Evolutionary conservation across 2,888 invertebrate genomes (phyloP).

Genomic region (Rhimphoctona megacephalus): DNA sequence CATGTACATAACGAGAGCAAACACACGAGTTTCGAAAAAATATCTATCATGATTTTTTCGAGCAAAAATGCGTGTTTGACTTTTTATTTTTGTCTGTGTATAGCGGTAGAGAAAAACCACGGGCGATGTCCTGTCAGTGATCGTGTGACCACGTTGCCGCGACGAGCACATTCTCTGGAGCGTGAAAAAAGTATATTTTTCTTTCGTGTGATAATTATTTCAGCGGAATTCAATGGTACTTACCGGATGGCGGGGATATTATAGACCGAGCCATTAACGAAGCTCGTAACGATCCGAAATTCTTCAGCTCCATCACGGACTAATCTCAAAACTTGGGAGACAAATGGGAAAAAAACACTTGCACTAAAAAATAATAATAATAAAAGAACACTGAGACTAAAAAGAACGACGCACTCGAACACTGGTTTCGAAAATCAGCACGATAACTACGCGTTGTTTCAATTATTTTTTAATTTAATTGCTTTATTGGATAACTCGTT

Average conservation of each 20-base stretch:
- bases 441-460: conserved; percentile 9
- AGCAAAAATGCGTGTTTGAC: neutral
- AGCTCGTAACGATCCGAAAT: conserved; percentile 78
- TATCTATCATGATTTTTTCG: conserved; percentile 7
- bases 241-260: conserved; percentile 65
- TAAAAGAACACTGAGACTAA: conserved; percentile 14
- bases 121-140: conserved; percentile 51
- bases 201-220: conserved; percentile 2
- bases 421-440: conserved; percentile 5
- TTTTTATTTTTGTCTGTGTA: neutral
- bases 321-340: neutral
- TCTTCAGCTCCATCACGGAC: conserved; percentile 74
- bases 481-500: neutral
- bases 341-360: conserved; percentile 8
- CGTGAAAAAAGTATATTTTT: conserved; percentile 2
- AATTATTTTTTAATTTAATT: neutral
- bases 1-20: conserved; percentile 19
- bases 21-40: conserved; percentile 10
- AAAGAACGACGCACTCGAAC: conserved; percentile 26
- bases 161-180: neutral
- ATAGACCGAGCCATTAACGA: conserved; percentile 72
- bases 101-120: neutral
- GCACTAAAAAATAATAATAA: conserved; percentile 16
- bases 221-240: conserved; percentile 59
- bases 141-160: conserved; percentile 33